phyloP scores from a whole-genome alignment of 1,140 invertebrate genomes.

The Drosophila sulfurigaster region DNA sequence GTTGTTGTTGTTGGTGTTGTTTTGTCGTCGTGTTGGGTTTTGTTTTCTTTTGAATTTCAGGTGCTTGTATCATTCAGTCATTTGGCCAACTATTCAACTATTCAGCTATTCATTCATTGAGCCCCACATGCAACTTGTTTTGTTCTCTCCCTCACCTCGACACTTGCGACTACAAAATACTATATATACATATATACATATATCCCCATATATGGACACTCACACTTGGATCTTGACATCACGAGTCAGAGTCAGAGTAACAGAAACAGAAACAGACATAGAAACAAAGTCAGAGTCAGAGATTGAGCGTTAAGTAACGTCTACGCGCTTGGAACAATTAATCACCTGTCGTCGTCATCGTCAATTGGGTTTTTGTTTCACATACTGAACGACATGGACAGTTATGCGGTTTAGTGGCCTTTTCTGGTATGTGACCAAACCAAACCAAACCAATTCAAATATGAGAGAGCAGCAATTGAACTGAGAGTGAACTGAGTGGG shows the following conservation, averaged over 20 bases:
- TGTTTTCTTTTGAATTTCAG: constrained; percentile 81
- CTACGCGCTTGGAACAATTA: constrained; percentile 80
- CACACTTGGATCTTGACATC: constrained; percentile 70
- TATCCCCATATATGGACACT: constrained; percentile 44
- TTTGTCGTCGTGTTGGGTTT: constrained; percentile 52
- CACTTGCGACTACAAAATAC: constrained; percentile 63
- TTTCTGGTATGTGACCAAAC: constrained; percentile 44
- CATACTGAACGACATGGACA: constrained; percentile 47
- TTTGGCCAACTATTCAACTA: constrained; percentile 59
- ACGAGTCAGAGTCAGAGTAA: constrained; percentile 44
- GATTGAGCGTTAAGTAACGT: constrained; percentile 75
- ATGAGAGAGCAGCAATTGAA: neutral
- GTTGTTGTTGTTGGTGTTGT: constrained; percentile 14
- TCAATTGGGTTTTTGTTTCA: constrained; percentile 63
- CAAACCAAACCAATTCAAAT: constrained; percentile 4
- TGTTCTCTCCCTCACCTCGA: constrained; percentile 69
- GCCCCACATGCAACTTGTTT: constrained; percentile 72
- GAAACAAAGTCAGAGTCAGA: constrained; percentile 38
- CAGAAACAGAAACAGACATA: too few species aligned
- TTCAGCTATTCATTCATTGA: constrained; percentile 79
- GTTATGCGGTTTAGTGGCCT: constrained; percentile 67
- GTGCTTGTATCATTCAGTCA: constrained; percentile 76
- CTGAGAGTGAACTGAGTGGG: constrained; percentile 10
- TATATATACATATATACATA: constrained; percentile 38
- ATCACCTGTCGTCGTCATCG: constrained; percentile 76